These are phyloP conservation scores for Aeoliscus strigatus DNA, from an alignment of 2,797 vertebrate genomes.

Conservation along the genomic window DNA sequence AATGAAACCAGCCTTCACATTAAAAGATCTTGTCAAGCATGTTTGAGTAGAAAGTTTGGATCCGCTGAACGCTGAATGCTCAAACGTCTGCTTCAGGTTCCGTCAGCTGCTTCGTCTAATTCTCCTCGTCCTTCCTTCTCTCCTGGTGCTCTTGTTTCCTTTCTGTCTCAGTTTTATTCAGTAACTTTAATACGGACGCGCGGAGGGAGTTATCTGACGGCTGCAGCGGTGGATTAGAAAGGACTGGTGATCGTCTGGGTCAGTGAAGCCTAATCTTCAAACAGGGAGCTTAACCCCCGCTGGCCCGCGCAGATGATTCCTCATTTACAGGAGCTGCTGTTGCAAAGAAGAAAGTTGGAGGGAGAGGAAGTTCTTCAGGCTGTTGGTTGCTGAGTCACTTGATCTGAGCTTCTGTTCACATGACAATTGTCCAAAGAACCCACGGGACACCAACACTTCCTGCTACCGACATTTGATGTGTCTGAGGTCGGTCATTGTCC, in stretches of 20 bases:
- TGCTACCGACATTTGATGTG: slow-evolving; percentile 37
- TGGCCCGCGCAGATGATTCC: slow-evolving; percentile 34
- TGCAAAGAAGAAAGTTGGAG: slow-evolving; percentile 14
- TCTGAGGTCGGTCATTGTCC: slow-evolving; percentile 53
- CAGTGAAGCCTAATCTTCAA: slow-evolving; percentile 60
- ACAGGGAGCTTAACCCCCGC: slow-evolving; percentile 59
- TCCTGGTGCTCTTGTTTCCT: slow-evolving; percentile 38
- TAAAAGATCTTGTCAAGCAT: too few species aligned
- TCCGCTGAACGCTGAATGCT: slow-evolving; percentile 12
- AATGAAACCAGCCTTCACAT: too few species aligned
- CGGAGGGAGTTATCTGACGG: slow-evolving; percentile 57
- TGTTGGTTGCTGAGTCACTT: slow-evolving; percentile 20
- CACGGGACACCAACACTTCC: slow-evolving; percentile 28
- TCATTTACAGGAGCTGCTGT: slow-evolving; percentile 34
- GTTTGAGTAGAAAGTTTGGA: too few species aligned
- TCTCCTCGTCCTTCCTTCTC: slow-evolving; percentile 30
- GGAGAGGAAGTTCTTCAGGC: slow-evolving; percentile 26
- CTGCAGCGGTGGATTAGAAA: slow-evolving; percentile 60
- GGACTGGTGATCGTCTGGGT: slow-evolving; percentile 48
- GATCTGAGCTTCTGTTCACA: slow-evolving; percentile 6
- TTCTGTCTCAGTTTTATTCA: slow-evolving; percentile 43
- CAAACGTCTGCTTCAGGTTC: slow-evolving; percentile 14
- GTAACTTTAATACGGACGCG: slow-evolving; percentile 34
- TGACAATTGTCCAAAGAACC: slow-evolving; percentile 31
- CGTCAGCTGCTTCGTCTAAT: slow-evolving; percentile 26